Evolutionary conservation across 2,888 invertebrate genomes (phyloP).

Genomic region (Rhimphoctona megacephalus): DNA sequence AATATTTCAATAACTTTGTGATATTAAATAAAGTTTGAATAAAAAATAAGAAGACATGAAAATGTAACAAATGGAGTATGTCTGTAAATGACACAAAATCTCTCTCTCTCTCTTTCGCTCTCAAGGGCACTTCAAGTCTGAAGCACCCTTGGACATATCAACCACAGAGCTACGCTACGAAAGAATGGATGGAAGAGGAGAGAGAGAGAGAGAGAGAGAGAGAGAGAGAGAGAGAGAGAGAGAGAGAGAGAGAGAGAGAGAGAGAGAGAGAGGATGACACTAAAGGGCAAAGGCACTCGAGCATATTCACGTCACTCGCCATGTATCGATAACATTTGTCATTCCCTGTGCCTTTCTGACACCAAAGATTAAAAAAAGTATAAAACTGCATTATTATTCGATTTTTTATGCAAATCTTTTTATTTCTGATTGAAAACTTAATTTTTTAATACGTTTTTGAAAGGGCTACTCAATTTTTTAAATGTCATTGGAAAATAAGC

Average conservation of each 20-base stretch:
- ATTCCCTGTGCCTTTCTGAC: conserved; percentile 59
- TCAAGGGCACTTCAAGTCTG: conserved; percentile 74
- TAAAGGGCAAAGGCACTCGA: conserved; percentile 65
- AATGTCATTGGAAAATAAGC: too few relatives aligned
- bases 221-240: conserved; percentile 10
- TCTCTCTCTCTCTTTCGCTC: conserved; percentile 70
- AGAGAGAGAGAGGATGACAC: conserved; percentile 39
- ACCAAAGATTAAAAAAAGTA: background rate
- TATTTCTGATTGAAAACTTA: background rate
- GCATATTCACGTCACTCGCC: conserved; percentile 82
- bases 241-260: conserved; percentile 30
- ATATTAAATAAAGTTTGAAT: background rate
- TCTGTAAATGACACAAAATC: conserved; percentile 79
- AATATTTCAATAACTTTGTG: background rate
- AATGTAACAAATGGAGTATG: conserved; percentile 80
- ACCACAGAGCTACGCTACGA: conserved; percentile 74
- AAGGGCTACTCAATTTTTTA: too few relatives aligned
- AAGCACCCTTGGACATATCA: conserved; percentile 77
- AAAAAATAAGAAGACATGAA: conserved; percentile 53
- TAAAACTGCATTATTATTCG: background rate
- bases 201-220: conserved; percentile 26
- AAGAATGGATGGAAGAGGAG: conserved; percentile 30
- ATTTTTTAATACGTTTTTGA: background rate
- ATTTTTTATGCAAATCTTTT: background rate
- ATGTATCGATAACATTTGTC: conserved; percentile 84